Evolutionary conservation across 2,888 invertebrate genomes (phyloP).

Genomic region (Tiliacea citrago): DNA sequence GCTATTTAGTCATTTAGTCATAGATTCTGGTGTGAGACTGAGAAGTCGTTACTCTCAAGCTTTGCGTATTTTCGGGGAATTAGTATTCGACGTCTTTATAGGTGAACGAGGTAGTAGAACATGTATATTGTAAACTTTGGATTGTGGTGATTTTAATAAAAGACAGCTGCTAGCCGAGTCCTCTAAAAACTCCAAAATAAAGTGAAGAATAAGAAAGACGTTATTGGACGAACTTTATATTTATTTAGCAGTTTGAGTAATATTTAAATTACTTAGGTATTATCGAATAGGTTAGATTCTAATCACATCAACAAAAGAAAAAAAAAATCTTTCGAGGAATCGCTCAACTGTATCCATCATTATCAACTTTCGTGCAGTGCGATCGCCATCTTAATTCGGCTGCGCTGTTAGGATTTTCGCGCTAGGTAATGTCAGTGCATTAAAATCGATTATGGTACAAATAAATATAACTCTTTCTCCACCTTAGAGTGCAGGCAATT

Average conservation of each 20-base stretch:
- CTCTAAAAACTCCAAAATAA: too few species aligned
- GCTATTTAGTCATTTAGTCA: conserved; percentile 39
- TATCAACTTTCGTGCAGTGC: neutral
- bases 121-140: neutral
- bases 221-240: too few species aligned
- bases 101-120: neutral
- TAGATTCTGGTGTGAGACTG: conserved; percentile 26
- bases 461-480: neutral
- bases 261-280: too few species aligned
- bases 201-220: too few species aligned
- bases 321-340: neutral
- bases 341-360: neutral
- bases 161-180: neutral
- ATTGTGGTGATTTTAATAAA: conserved; percentile 6
- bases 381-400: neutral
- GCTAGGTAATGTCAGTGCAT: neutral
- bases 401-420: too few species aligned
- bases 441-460: neutral
- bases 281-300: too few species aligned
- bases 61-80: conserved; percentile 6
- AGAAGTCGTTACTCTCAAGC: conserved; percentile 7
- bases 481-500: neutral
- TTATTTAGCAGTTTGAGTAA: too few species aligned
- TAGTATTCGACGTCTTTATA: conserved; percentile 2
- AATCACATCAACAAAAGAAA: too few species aligned